A percentile compares a stretch with the other conserved stretches of the same genome.
These are phyloP conservation scores for Drosophila putrida DNA, from an alignment of 2,888 invertebrate species.

Conservation along the genomic window DNA sequence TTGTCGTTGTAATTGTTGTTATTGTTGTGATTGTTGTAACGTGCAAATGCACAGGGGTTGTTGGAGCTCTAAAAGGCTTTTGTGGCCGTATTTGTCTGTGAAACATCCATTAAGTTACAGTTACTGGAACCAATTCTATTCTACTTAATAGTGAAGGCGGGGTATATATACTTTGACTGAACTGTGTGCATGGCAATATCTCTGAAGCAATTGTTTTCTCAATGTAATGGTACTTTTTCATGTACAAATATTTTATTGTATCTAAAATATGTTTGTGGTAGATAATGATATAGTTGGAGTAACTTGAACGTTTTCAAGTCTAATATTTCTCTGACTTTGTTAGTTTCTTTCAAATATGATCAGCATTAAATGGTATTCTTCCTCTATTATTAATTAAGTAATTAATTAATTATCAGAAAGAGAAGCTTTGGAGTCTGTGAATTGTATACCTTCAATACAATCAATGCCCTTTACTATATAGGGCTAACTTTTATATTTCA, in stretches of 20 bases:
- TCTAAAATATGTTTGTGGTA: neutral
- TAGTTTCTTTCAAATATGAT: too few species aligned
- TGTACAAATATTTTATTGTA: neutral
- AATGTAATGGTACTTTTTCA: neutral
- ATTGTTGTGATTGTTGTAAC: slow-evolving; percentile 24
- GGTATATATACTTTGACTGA: neutral
- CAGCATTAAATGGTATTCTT: too few species aligned
- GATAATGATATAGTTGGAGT: neutral
- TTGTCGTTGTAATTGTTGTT: slow-evolving; percentile 45
- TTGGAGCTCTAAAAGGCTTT: slow-evolving; percentile 11
- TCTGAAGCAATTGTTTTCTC: slow-evolving; percentile 10
- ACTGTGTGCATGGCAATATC: neutral
- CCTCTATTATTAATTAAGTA: too few species aligned
- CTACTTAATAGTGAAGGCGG: neutral
- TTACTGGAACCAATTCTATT: slow-evolving; percentile 21
- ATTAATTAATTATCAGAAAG: too few species aligned
- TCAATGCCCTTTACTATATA: too few species aligned
- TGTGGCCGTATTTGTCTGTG: slow-evolving; percentile 6
- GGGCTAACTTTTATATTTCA: too few species aligned
- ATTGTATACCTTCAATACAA: too few species aligned
- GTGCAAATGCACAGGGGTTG: slow-evolving; percentile 39
- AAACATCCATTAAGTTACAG: slow-evolving; percentile 12
- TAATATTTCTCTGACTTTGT: too few species aligned
- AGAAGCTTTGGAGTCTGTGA: too few species aligned
- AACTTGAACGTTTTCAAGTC: neutral